phyloP scores from a whole-genome alignment of 2,113 vertebrate species.

The Perognathus longimembris region DNA sequence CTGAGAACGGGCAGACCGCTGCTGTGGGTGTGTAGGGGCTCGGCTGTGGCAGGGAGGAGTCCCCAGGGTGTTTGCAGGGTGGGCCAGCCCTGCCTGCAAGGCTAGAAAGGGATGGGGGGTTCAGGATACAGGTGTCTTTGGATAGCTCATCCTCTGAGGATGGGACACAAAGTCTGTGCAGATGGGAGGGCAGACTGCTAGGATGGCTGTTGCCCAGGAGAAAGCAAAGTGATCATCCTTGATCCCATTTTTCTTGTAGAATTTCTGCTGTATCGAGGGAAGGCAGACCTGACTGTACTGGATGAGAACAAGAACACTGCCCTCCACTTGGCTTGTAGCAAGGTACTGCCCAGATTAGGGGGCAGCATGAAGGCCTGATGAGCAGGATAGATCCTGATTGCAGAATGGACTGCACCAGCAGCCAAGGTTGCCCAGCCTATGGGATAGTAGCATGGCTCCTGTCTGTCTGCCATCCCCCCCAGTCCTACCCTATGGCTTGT shows the following conservation, averaged over 20 bases:
- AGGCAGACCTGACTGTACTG: slow-evolving; percentile 94
- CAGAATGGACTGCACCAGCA: not conserved
- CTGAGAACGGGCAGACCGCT: slow-evolving; percentile 92
- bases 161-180: not conserved
- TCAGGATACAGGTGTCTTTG: not conserved
- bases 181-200: rapidly evolving
- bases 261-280: slow-evolving; percentile 94
- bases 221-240: rapidly evolving
- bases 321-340: slow-evolving; percentile 98
- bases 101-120: not conserved
- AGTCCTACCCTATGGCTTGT: not conserved
- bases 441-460: not conserved
- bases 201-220: not conserved
- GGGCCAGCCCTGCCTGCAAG: not conserved
- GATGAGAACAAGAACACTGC: slow-evolving; percentile 97
- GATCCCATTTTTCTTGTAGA: slow-evolving; percentile 84
- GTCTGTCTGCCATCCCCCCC: not conserved
- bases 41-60: not conserved
- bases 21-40: slow-evolving; percentile 90
- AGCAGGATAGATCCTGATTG: not conserved
- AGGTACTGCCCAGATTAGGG: slow-evolving; percentile 85
- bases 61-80: not conserved
- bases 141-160: not conserved
- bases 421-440: not conserved
- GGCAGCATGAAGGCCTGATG: not conserved